These are phyloP conservation scores for Brassicogethes aeneus DNA, from an alignment of 2,888 invertebrate species.

Conservation along the genomic window DNA sequence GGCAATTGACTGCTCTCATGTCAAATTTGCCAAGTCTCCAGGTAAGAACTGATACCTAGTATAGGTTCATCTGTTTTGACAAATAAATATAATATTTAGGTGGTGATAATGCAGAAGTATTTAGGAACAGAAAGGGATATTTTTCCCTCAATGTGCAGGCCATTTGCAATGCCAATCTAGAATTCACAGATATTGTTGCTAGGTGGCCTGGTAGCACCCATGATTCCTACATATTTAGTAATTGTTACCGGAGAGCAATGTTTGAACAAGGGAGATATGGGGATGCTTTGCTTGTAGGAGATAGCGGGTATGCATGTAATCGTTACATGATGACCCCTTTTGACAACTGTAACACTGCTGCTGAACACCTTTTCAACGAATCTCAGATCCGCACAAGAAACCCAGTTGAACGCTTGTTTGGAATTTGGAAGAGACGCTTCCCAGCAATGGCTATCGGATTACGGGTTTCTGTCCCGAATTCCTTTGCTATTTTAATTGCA, in stretches of 20 bases:
- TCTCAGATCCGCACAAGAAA: slow-evolving; percentile 21
- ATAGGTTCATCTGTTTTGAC: too few species aligned
- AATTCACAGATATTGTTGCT: too few species aligned
- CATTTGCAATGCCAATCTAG: too few species aligned
- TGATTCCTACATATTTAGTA: slow-evolving; percentile 13
- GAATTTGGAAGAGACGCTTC: slow-evolving; percentile 24
- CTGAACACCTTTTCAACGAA: slow-evolving; percentile 21
- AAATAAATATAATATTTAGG: too few species aligned
- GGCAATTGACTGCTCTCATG: too few species aligned
- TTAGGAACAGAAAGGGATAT: too few species aligned
- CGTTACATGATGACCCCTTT: slow-evolving; percentile 20
- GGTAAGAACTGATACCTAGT: too few species aligned
- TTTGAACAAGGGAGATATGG: slow-evolving; percentile 14
- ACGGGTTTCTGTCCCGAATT: slow-evolving; percentile 16
- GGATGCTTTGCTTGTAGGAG: slow-evolving; percentile 15
- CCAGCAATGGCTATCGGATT: slow-evolving; percentile 25
- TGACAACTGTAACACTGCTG: slow-evolving; percentile 11
- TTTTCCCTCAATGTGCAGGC: too few species aligned
- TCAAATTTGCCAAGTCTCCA: too few species aligned
- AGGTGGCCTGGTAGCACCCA: too few species aligned
- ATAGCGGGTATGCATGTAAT: slow-evolving; percentile 24
- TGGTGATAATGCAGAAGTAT: too few species aligned
- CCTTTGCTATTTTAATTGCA: slow-evolving; percentile 16
- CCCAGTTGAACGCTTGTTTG: slow-evolving; percentile 23
- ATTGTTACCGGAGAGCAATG: slow-evolving; percentile 1